phyloP scores from a whole-genome alignment of 2,797 vertebrate genomes.

The Podargus strigoides region DNA sequence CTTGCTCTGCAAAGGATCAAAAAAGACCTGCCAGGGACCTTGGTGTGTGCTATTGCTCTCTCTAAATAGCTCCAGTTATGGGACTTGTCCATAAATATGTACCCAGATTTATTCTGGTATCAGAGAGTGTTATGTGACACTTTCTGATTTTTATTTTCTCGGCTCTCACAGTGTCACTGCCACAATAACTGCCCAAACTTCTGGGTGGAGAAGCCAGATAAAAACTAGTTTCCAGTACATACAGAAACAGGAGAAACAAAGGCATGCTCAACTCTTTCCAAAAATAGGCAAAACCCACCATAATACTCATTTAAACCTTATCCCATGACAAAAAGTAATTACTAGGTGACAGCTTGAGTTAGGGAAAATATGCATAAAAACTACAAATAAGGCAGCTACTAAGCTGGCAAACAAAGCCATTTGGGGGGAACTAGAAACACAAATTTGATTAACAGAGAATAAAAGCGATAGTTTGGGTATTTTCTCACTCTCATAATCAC shows the following conservation, averaged over 20 bases:
- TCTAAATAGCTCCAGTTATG: too few relatives aligned
- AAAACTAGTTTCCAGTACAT: background rate
- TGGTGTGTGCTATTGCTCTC: rapidly evolving
- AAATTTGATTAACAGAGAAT: background rate
- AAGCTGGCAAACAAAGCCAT: background rate
- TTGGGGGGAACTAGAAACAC: background rate
- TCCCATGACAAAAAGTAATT: background rate
- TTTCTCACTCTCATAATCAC: background rate
- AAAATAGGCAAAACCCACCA: background rate
- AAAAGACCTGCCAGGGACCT: background rate
- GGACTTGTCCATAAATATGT: rapidly evolving
- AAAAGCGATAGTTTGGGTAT: background rate
- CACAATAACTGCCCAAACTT: background rate
- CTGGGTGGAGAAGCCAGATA: background rate
- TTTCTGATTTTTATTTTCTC: background rate
- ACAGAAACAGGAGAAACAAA: background rate
- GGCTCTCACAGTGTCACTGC: background rate
- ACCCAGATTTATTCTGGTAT: background rate
- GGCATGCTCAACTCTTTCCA: background rate
- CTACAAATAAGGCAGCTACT: background rate
- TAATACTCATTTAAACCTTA: background rate
- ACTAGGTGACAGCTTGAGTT: background rate
- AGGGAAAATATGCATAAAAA: background rate
- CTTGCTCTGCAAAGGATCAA: background rate
- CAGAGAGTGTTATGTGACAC: too few relatives aligned